A percentile compares a stretch with the other conserved stretches of the same genome.
Evolutionary conservation across 2,888 invertebrate species (phyloP).

Genomic region (Deilephila porcellus): DNA sequence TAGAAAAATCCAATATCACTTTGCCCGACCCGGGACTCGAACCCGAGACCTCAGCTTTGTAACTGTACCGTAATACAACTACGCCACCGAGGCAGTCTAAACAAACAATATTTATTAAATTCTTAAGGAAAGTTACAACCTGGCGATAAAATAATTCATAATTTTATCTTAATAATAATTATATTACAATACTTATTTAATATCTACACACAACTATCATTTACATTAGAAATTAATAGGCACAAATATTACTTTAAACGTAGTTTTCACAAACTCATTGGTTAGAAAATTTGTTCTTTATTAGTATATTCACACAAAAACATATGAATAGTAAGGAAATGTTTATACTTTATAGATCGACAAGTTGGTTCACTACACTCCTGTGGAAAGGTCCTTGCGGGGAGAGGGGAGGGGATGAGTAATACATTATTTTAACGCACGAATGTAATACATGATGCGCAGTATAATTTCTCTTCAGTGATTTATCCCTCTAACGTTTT

Average conservation of each 20-base stretch:
- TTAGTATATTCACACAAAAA: neutral
- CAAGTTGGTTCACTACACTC: neutral
- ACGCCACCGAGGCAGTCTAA: too few relatives aligned
- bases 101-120: too few relatives aligned
- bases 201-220: neutral
- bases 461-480: too few relatives aligned
- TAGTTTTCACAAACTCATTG: neutral
- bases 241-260: neutral
- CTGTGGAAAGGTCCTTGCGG: too few relatives aligned
- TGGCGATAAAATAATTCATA: neutral
- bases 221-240: conserved; percentile 13
- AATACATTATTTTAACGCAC: too few relatives aligned
- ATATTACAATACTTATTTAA: neutral
- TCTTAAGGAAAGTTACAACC: neutral
- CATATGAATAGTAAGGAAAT: neutral
- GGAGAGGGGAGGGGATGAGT: too few relatives aligned
- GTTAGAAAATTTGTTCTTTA: neutral
- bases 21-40: too few relatives aligned
- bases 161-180: neutral
- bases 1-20: too few relatives aligned
- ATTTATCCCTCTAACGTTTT: too few relatives aligned
- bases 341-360: neutral
- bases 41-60: too few relatives aligned
- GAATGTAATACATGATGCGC: too few relatives aligned
- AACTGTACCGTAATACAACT: too few relatives aligned